Conservation (phyloP, 2,888 invertebrate species). For the Flexamia atlantica region DNA sequence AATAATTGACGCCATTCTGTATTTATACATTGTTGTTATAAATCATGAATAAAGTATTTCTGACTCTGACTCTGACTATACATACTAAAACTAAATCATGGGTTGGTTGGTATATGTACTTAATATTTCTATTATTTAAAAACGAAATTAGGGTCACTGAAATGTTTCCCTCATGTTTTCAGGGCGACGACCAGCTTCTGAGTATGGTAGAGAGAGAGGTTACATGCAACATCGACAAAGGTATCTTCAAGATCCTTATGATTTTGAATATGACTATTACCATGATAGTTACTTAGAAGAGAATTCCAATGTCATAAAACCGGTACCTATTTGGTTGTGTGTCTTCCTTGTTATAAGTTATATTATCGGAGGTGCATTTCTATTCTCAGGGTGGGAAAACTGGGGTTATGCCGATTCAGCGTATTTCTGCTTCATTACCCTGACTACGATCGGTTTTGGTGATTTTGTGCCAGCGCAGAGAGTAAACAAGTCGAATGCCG, state of each 20-base stretch:
- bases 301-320: slow-evolving; percentile 78
- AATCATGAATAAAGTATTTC: too few relatives aligned
- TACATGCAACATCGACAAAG: slow-evolving; percentile 73
- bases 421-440: slow-evolving; percentile 95
- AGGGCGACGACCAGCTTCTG: not conserved
- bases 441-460: slow-evolving; percentile 95
- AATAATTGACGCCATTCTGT: too few relatives aligned
- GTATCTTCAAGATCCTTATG: slow-evolving; percentile 72
- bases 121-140: too few relatives aligned
- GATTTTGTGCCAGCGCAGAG: slow-evolving; percentile 94
- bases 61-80: too few relatives aligned
- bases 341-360: slow-evolving; percentile 93
- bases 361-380: slow-evolving; percentile 91
- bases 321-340: slow-evolving; percentile 94
- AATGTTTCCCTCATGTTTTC: too few relatives aligned
- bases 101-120: too few relatives aligned
- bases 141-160: too few relatives aligned
- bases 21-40: too few relatives aligned
- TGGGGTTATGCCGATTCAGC: slow-evolving; percentile 94
- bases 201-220: slow-evolving; percentile 4
- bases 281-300: slow-evolving; percentile 80
- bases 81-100: too few relatives aligned
- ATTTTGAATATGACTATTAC: slow-evolving; percentile 77
- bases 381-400: slow-evolving; percentile 91
- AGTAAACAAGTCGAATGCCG: slow-evolving; percentile 74